Percentiles rank a stretch among this genome's conserved stretches.
These are phyloP conservation scores for Ahaetulla prasina DNA, from an alignment of 2,113 vertebrate species.

Conservation along the genomic window DNA sequence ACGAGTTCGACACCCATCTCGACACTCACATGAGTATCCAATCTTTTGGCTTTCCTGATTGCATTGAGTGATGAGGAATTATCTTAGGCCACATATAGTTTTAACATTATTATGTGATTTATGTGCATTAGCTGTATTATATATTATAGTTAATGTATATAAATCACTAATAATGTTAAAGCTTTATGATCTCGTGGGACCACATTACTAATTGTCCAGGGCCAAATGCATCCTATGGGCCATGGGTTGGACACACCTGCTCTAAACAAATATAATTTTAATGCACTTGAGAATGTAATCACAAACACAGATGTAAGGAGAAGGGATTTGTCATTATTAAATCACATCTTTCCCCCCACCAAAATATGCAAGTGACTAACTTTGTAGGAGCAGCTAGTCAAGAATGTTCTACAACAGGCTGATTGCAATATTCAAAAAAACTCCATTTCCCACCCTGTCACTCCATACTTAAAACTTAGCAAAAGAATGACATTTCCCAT, in stretches of 20 bases:
- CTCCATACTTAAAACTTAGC: not conserved
- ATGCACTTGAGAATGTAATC: not conserved
- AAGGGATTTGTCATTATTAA: not conserved
- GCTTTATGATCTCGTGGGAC: too few relatives aligned
- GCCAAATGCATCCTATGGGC: too few relatives aligned
- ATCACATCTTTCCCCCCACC: not conserved
- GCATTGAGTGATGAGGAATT: too few relatives aligned
- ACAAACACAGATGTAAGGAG: not conserved
- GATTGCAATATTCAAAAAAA: not conserved
- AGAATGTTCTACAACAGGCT: not conserved
- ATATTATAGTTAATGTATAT: too few relatives aligned
- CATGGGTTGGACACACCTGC: too few relatives aligned
- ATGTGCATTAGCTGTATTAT: too few relatives aligned
- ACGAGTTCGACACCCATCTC: not conserved
- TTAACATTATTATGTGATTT: too few relatives aligned
- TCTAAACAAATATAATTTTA: not conserved
- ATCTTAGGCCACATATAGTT: too few relatives aligned
- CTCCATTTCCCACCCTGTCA: not conserved
- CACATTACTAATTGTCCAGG: too few relatives aligned
- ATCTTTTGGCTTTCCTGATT: too few relatives aligned
- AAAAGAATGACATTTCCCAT: not conserved
- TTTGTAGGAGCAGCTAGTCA: not conserved
- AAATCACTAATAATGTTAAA: too few relatives aligned
- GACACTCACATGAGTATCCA: not conserved
- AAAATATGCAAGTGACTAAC: not conserved